phyloP scores from a whole-genome alignment of 2,888 invertebrate species.

The Diabrotica balteata region DNA sequence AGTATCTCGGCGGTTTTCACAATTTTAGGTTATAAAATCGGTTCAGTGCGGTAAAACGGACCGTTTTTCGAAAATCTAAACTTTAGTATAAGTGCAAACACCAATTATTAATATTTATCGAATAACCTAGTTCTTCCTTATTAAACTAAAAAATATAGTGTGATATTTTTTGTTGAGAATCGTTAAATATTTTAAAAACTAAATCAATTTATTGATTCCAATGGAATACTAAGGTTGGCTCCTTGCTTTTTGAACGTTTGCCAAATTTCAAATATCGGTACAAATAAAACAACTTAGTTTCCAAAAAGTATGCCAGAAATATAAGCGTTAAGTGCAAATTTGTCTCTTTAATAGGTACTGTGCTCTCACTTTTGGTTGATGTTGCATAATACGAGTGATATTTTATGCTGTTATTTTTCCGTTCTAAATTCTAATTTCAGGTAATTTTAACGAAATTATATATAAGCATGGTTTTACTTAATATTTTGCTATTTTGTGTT shows the following conservation, averaged over 20 bases:
- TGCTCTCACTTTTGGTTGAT: conserved; percentile 9
- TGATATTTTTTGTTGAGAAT: conserved; percentile 37
- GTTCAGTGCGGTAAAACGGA: conserved; percentile 9
- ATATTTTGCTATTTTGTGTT: conserved; percentile 8
- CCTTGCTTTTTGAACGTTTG: conserved; percentile 24
- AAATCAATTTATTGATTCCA: conserved; percentile 25
- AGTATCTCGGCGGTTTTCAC: too few relatives aligned
- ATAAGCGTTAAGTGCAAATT: conserved; percentile 10
- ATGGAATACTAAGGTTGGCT: conserved; percentile 23
- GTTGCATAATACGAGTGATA: conserved; percentile 15
- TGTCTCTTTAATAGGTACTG: conserved; percentile 17
- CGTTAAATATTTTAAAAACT: conserved; percentile 23
- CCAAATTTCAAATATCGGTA: conserved; percentile 19
- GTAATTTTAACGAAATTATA: conserved; percentile 22
- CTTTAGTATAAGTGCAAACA: conserved; percentile 24
- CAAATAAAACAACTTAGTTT: conserved; percentile 12
- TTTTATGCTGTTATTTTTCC: conserved; percentile 26
- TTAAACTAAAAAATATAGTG: conserved; percentile 34
- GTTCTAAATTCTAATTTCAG: conserved; percentile 31
- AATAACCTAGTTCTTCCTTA: conserved; percentile 40
- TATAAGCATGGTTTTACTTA: conserved; percentile 24
- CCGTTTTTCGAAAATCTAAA: background rate
- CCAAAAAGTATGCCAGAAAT: conserved; percentile 15
- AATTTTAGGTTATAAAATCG: conserved; percentile 28
- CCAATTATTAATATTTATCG: conserved; percentile 10